Base-by-base conservation (phyloP, 2,888 invertebrate genomes). In the Cryptophagus acutangulus region DNA sequence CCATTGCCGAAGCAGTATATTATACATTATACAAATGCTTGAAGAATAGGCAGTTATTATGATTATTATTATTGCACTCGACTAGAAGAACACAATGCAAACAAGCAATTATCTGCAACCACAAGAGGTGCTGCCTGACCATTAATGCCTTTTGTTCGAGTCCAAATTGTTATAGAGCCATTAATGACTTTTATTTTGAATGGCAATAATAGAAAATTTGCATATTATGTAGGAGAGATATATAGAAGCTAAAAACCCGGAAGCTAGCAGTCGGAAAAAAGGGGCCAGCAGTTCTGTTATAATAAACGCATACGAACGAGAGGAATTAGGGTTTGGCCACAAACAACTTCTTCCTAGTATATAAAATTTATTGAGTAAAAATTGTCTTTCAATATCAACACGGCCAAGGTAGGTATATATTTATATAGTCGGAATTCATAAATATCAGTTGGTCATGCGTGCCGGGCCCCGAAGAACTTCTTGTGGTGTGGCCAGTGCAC, bases 381-480 rank as follows among this genome's bases (percentile, higher is more conserved):
- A 48, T 20, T 33, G 35, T 36, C 40, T 47, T 44, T 48, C 40
- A 42, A 48, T 50, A 50, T 48, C 45, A 45, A 40, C 36, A 29
- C 40, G 44, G 31, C 36, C 31, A 36, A 46, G 31, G 36, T 34
- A 38, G 43, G 44, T 42, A 35, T 20, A n/a, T 43, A 50, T 48
- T 50, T 48, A 44, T 44, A 50, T 51, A 38, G 41, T 40, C 40
- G 48, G 36, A 38, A 34, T 46, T 46, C 46, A 51, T 51, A 51
- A 48, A 51, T 51, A 51, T 48, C 34, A 35, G 41, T 48, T 45
- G 41, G 46, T 46, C 46, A 48, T 48, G 46, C 48, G 43, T 51
- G 48, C 46, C 46, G 44, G 40, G 35, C 33, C 38, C 37, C 10
- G 5, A 16, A 12, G 26, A 24, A 34, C 38, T 38, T 34, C 35